phyloP scores from a whole-genome alignment of 2,888 invertebrate species.

The Silvanus unidentatus region DNA sequence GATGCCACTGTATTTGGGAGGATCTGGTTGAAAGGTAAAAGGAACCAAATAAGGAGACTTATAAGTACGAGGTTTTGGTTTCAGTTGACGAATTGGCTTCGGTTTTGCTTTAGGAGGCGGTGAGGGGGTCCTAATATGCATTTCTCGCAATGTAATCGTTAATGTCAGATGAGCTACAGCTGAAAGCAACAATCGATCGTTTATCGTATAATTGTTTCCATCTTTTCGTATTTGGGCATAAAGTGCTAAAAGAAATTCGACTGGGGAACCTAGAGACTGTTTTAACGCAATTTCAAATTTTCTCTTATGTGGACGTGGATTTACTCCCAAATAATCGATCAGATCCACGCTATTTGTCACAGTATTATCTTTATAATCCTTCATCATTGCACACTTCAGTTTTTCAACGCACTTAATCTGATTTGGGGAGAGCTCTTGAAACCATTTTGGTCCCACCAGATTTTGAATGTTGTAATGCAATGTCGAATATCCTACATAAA shows the following conservation, averaged over 20 bases:
- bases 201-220: slow-evolving; percentile 37
- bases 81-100: slow-evolving; percentile 5
- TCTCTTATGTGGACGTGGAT: slow-evolving; percentile 28
- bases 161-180: slow-evolving; percentile 41
- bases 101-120: slow-evolving; percentile 28
- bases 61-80: slow-evolving; percentile 20
- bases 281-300: slow-evolving; percentile 33
- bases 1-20: slow-evolving; percentile 27
- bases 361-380: slow-evolving; percentile 27
- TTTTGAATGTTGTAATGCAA: slow-evolving; percentile 10
- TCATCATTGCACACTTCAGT: slow-evolving; percentile 25
- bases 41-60: slow-evolving; percentile 39
- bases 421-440: slow-evolving; percentile 39
- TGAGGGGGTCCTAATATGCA: slow-evolving; percentile 44
- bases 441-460: slow-evolving; percentile 40
- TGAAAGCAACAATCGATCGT: slow-evolving; percentile 42
- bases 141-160: slow-evolving; percentile 37
- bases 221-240: slow-evolving; percentile 38
- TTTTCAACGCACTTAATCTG: slow-evolving; percentile 34
- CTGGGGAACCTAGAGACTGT: slow-evolving; percentile 34
- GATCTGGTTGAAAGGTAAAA: slow-evolving; percentile 19
- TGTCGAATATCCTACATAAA: too few species aligned
- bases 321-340: slow-evolving; percentile 35
- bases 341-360: slow-evolving; percentile 31
- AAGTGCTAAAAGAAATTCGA: slow-evolving; percentile 41